These are phyloP conservation scores for Condylura cristata DNA, from an alignment of 2,113 vertebrate species.

Conservation along the genomic window DNA sequence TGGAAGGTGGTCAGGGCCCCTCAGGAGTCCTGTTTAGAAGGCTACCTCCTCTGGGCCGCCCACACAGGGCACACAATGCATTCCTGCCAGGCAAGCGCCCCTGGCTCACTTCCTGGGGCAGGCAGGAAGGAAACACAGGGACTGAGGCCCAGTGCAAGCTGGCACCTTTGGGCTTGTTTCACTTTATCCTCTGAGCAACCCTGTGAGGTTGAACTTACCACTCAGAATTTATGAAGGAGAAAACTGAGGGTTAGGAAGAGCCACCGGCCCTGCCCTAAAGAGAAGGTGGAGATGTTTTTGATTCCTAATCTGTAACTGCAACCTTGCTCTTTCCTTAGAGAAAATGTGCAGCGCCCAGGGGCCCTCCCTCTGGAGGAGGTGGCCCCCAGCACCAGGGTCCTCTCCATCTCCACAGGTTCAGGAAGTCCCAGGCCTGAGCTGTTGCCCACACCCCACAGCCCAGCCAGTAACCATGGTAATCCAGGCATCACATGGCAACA, in stretches of 20 bases:
- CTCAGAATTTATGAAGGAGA: not conserved
- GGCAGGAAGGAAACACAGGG: conserved; percentile 20
- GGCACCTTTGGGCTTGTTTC: conserved; percentile 5
- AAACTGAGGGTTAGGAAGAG: not conserved
- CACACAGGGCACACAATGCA: conserved; percentile 36
- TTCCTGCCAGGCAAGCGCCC: conserved; percentile 40
- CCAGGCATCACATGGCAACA: conserved; percentile 26
- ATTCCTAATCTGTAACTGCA: not conserved
- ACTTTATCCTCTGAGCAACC: not conserved
- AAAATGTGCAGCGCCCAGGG: not conserved
- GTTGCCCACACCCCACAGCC: not conserved
- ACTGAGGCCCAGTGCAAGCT: not conserved
- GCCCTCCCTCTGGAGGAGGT: not conserved
- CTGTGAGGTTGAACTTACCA: not conserved
- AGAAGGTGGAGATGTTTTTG: not conserved
- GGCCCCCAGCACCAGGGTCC: not conserved
- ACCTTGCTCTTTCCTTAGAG: not conserved
- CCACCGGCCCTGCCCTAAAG: not conserved
- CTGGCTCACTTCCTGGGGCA: not conserved
- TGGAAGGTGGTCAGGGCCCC: not conserved
- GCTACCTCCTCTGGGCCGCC: not conserved
- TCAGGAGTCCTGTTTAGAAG: not conserved
- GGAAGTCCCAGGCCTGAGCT: not conserved
- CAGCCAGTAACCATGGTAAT: conserved; percentile 51
- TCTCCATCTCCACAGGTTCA: not conserved